phyloP scores from a whole-genome alignment of 1,140 invertebrate genomes.

The Marisa cornuarietis region DNA sequence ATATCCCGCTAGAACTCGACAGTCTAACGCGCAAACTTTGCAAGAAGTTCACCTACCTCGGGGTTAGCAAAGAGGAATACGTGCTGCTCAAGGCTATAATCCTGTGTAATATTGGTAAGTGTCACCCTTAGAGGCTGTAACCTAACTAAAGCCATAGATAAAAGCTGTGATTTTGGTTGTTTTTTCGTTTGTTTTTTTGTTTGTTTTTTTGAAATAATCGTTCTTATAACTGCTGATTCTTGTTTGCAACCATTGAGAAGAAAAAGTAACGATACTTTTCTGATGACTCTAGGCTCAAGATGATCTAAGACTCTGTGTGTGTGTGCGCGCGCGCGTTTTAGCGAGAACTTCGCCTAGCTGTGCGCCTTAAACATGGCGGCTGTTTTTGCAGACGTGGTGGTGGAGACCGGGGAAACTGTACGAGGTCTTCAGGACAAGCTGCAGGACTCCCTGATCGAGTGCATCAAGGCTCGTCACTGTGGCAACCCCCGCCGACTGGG shows the following conservation, averaged over 20 bases:
- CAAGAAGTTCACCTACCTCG: slow-evolving; percentile 83
- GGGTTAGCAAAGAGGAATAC: slow-evolving; percentile 89
- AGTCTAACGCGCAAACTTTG: slow-evolving; percentile 85
- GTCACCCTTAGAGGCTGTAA: not conserved
- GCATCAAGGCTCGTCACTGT: slow-evolving; percentile 73
- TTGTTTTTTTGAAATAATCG: too few species aligned
- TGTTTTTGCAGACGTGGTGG: slow-evolving; percentile 75
- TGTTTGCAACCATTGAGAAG: too few species aligned
- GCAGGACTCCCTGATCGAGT: slow-evolving; percentile 85
- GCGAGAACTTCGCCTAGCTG: too few species aligned
- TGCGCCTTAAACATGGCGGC: too few species aligned
- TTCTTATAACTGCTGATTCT: too few species aligned
- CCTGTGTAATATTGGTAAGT: slow-evolving; percentile 79
- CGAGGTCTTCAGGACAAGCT: slow-evolving; percentile 89
- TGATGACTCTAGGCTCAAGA: too few species aligned
- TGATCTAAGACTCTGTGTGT: too few species aligned
- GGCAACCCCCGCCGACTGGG: slow-evolving; percentile 80
- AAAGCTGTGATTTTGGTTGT: too few species aligned
- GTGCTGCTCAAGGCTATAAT: slow-evolving; percentile 91
- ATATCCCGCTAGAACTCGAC: slow-evolving; percentile 71
- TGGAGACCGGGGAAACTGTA: slow-evolving; percentile 85
- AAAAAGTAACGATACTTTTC: too few species aligned
- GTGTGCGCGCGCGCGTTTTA: too few species aligned
- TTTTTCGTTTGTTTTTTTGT: too few species aligned
- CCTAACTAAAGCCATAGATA: too few species aligned